Conservation (phyloP, 1,140 invertebrate species). For the Rhopalosiphum padi region DNA sequence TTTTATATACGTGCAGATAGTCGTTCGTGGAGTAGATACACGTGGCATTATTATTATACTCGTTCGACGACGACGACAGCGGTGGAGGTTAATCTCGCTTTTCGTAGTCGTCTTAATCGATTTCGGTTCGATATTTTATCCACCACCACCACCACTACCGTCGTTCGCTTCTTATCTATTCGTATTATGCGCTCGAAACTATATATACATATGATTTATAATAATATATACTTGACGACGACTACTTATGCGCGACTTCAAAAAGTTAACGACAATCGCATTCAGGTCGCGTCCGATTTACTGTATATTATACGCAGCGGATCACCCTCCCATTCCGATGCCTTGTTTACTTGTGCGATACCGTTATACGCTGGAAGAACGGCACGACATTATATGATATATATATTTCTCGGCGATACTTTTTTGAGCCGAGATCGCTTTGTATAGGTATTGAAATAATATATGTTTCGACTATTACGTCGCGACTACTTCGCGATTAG, state of each 20-base stretch:
- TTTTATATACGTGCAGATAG: too few species aligned
- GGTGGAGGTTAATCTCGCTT: not conserved
- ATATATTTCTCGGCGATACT: not conserved
- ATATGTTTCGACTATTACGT: too few species aligned
- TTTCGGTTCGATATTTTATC: not conserved
- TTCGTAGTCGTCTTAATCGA: constrained; percentile 11
- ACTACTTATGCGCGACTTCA: not conserved
- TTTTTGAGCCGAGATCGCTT: not conserved
- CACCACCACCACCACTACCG: too few species aligned
- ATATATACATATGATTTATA: not conserved
- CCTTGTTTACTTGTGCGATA: not conserved
- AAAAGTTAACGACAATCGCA: not conserved
- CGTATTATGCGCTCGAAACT: not conserved
- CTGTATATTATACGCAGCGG: not conserved
- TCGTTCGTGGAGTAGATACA: too few species aligned
- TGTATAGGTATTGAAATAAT: not conserved
- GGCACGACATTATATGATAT: not conserved
- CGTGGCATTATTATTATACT: not conserved
- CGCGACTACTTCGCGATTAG: too few species aligned
- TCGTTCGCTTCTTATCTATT: not conserved
- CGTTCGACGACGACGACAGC: too few species aligned
- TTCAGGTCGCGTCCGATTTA: not conserved
- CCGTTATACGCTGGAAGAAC: not conserved
- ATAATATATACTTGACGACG: not conserved
- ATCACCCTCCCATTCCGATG: not conserved